Percentiles rank a stretch among this genome's conserved stretches.
phyloP scores from a whole-genome alignment of 2,113 vertebrate genomes.

The Sylvia atricapilla region DNA sequence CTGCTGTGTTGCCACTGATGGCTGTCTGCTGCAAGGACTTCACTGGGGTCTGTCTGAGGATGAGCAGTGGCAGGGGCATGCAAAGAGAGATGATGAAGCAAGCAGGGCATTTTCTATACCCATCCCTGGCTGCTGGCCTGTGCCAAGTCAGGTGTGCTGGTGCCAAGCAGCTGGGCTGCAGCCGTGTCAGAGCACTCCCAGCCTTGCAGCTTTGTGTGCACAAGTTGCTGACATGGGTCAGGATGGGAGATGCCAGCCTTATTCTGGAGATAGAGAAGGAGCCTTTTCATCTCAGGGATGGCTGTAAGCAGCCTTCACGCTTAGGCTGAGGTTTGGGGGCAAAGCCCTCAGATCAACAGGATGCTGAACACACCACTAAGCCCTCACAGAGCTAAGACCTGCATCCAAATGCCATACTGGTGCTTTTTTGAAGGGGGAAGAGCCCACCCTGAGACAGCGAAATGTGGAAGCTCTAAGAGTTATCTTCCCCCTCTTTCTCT shows the following conservation, averaged over 20 bases:
- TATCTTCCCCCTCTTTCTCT: neutral
- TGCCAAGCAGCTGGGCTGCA: neutral
- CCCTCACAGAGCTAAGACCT: neutral
- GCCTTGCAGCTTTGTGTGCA: rapidly evolving
- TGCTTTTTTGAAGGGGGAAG: neutral
- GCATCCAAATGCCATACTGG: neutral
- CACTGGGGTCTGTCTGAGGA: neutral
- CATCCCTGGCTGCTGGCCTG: neutral
- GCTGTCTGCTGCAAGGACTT: neutral
- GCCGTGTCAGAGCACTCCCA: rapidly evolving
- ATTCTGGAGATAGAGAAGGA: neutral
- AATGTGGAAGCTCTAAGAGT: neutral
- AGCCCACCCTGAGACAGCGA: neutral
- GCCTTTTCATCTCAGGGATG: neutral
- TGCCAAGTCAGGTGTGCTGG: neutral
- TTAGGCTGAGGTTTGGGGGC: neutral
- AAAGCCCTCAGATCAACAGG: neutral
- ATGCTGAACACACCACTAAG: neutral
- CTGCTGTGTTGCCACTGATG: rapidly evolving
- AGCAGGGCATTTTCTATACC: neutral
- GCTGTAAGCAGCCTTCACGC: neutral
- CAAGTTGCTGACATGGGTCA: rapidly evolving
- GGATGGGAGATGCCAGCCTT: neutral
- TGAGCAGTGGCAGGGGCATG: neutral
- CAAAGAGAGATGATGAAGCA: neutral